These are phyloP conservation scores for Epinotia bilunana DNA, from an alignment of 2,888 invertebrate genomes.

Conservation along the genomic window DNA sequence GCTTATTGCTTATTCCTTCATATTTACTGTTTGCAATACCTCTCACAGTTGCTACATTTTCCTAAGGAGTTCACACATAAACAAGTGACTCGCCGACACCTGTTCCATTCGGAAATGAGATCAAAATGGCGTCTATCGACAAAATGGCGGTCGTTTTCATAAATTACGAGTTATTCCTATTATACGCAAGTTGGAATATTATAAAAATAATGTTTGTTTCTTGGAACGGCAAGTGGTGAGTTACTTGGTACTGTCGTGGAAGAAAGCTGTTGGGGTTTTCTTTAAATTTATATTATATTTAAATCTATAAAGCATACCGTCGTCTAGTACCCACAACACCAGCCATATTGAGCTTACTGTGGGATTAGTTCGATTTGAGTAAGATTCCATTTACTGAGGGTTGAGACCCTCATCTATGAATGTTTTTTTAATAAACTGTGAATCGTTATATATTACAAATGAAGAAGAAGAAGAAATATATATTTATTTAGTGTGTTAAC, in stretches of 20 bases:
- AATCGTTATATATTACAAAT: too few relatives aligned
- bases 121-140: constrained; percentile 57
- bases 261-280: constrained; percentile 49
- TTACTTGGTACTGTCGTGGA: constrained; percentile 51
- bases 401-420: too few relatives aligned
- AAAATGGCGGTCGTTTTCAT: constrained; percentile 57
- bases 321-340: too few relatives aligned
- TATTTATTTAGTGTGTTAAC: too few relatives aligned
- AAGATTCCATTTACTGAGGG: too few relatives aligned
- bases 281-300: too few relatives aligned
- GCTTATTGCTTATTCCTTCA: background rate
- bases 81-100: constrained; percentile 33
- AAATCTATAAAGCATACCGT: too few relatives aligned
- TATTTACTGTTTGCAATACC: background rate
- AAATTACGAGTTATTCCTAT: constrained; percentile 76
- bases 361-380: too few relatives aligned
- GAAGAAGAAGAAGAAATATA: too few relatives aligned
- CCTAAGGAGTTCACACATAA: background rate
- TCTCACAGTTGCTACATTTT: background rate
- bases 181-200: constrained; percentile 71
- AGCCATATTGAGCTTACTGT: too few relatives aligned
- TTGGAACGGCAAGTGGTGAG: constrained; percentile 67
- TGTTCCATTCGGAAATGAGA: constrained; percentile 32
- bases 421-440: too few relatives aligned
- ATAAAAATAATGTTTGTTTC: constrained; percentile 71